Base-by-base conservation (phyloP, 1,140 invertebrate species). In the Drosophila quadrilineata region DNA sequence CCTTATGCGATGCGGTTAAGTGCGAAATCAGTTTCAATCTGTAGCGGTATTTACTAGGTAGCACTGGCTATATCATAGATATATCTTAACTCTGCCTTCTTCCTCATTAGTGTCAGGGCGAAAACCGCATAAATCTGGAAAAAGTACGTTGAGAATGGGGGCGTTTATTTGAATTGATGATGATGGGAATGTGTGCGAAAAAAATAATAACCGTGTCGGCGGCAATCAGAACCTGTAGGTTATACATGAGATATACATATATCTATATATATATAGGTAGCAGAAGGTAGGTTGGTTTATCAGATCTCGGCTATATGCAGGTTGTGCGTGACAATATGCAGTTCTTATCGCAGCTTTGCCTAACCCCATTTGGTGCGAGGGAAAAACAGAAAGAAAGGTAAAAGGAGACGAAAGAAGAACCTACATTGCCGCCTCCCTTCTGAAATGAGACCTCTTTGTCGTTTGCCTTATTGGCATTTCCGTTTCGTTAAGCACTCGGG, bases 251-350 rank as follows among this genome's bases (percentile, higher is more conserved):
- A 10, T 29, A 8, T 31, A 6, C 2, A 31, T 24, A 52, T 3
- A 12, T 14, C 12, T 12, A 14, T 24, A 14, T 26, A 1, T 33
- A 4, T 31, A n/a, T n/a, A 8, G 5, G 4, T 9, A 31, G 19
- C 21, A n/a, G 14, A 29, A 29, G 43, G 10, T 19, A 38, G 1
- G 14, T 2, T 45, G 24, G 5, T 24, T 28, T 52, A 35, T 66
- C 38, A 28, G 41, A 3, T 59, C 35, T 38, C 36, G 10, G n/a
- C 5, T 19, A n/a, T n/a, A 24, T 21, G 40, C 36, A 22, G 12
- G 36, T 59, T 65, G 68, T 84, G 79, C 73, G 73, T 82, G 79
- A 77, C 73, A 66, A 73, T 77, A 73, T 82, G 79, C 73, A 77
- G 36, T 82, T 58, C 28, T 73, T 73, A 64, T 73, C 75, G 64